Evolutionary conservation across 2,888 invertebrate species (phyloP).

Genomic region (Cheilosia urbana): DNA sequence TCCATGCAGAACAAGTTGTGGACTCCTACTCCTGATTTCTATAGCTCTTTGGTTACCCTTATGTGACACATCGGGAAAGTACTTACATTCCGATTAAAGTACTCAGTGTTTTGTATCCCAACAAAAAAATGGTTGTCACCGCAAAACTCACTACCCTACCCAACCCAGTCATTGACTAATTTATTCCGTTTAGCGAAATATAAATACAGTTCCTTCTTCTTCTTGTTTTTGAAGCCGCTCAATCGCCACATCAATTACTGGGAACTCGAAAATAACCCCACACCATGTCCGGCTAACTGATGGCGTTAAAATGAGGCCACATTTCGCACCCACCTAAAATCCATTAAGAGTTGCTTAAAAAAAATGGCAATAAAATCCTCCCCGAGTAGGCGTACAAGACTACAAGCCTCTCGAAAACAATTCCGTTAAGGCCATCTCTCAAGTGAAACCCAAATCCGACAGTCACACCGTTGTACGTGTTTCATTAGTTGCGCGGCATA

Average conservation of each 20-base stretch:
- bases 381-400: slow-evolving; percentile 46
- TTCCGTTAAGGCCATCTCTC: slow-evolving; percentile 56
- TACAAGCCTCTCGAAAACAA: slow-evolving; percentile 35
- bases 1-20: too few species aligned
- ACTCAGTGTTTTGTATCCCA: too few species aligned
- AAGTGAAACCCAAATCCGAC: slow-evolving; percentile 49
- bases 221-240: too few species aligned
- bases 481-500: slow-evolving; percentile 65
- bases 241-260: background rate
- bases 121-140: too few species aligned
- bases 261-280: background rate
- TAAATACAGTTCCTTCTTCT: too few species aligned
- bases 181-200: too few species aligned
- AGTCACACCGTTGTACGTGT: slow-evolving; percentile 45
- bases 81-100: too few species aligned
- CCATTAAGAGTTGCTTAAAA: slow-evolving; percentile 6
- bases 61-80: too few species aligned
- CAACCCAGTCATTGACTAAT: too few species aligned
- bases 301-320: slow-evolving; percentile 12
- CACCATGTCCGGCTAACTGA: background rate
- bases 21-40: too few species aligned
- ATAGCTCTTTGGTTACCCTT: too few species aligned
- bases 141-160: too few species aligned
- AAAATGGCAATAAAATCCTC: slow-evolving; percentile 24
- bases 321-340: slow-evolving; percentile 33